These are phyloP conservation scores for Dione juno DNA, from an alignment of 2,888 invertebrate species.

Conservation along the genomic window DNA sequence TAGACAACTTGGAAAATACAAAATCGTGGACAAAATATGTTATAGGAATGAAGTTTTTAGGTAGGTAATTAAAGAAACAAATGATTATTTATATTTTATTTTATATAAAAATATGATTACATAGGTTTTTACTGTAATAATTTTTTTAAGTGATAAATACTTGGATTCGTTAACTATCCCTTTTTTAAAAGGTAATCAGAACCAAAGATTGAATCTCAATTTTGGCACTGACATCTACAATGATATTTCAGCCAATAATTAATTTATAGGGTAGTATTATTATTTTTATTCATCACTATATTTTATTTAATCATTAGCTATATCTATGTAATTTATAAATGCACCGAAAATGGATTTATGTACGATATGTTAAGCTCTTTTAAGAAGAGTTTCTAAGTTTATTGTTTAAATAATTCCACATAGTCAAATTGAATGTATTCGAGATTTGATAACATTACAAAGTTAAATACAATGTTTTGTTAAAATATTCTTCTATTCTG, in stretches of 20 bases:
- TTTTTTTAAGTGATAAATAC: slow-evolving; percentile 35
- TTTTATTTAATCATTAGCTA: slow-evolving; percentile 18
- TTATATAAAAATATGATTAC: slow-evolving; percentile 53
- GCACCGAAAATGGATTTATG: slow-evolving; percentile 48
- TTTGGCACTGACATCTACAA: slow-evolving; percentile 71
- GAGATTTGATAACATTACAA: slow-evolving; percentile 9
- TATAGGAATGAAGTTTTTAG: neutral
- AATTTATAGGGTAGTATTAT: slow-evolving; percentile 32
- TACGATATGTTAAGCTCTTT: slow-evolving; percentile 7
- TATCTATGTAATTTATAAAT: slow-evolving; percentile 48
- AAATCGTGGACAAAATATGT: too few species aligned
- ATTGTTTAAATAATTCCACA: neutral
- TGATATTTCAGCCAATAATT: slow-evolving; percentile 34
- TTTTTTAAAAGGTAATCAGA: slow-evolving; percentile 25
- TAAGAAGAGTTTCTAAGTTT: neutral
- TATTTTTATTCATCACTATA: slow-evolving; percentile 23
- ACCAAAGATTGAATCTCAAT: slow-evolving; percentile 50
- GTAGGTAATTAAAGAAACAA: slow-evolving; percentile 26
- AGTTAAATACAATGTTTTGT: slow-evolving; percentile 11
- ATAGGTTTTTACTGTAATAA: slow-evolving; percentile 41
- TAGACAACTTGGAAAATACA: too few species aligned
- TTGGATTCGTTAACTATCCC: slow-evolving; percentile 41
- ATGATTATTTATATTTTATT: slow-evolving; percentile 38
- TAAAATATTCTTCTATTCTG: neutral
- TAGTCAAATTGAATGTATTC: neutral